Percentiles rank a stretch among this genome's conserved stretches.
Conservation (phyloP, 2,797 vertebrate species). For the Anisognathus igniventris region DNA sequence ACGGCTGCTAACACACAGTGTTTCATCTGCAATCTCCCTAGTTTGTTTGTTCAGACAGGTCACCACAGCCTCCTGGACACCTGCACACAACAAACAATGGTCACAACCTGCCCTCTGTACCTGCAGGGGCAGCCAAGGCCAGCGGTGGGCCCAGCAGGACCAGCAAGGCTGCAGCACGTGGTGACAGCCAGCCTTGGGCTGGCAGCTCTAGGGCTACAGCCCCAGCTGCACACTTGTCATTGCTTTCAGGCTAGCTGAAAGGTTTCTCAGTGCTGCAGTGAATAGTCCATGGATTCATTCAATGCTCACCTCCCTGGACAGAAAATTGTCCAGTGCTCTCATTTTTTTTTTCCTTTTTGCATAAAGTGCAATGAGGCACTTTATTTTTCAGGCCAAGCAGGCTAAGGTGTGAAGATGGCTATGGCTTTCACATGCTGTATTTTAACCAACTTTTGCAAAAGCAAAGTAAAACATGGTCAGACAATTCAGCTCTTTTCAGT, state of each 20-base stretch:
- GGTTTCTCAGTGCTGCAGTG: background rate
- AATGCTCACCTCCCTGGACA: background rate
- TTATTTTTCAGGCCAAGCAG: background rate
- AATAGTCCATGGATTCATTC: background rate
- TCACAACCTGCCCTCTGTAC: conserved; percentile 10
- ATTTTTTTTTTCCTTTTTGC: background rate
- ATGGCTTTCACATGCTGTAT: background rate
- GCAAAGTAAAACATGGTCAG: background rate
- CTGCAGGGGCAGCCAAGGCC: background rate
- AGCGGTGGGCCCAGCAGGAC: background rate
- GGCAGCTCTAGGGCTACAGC: background rate
- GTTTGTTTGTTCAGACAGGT: conserved; percentile 96
- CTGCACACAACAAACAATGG: conserved; percentile 70
- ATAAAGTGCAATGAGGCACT: background rate
- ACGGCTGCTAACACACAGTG: conserved; percentile 80
- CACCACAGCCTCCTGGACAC: conserved; percentile 91
- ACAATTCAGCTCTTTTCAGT: background rate
- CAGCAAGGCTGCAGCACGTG: background rate
- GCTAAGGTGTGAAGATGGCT: background rate
- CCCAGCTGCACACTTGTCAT: background rate
- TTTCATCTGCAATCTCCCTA: conserved; percentile 81
- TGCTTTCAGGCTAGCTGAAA: background rate
- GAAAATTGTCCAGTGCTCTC: background rate
- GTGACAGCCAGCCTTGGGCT: background rate
- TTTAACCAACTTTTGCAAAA: background rate